Evolutionary conservation across 2,888 invertebrate species (phyloP), one percentile per base, ranked within the genome.

Genomic region (Drosophila paranaensis): DNA sequence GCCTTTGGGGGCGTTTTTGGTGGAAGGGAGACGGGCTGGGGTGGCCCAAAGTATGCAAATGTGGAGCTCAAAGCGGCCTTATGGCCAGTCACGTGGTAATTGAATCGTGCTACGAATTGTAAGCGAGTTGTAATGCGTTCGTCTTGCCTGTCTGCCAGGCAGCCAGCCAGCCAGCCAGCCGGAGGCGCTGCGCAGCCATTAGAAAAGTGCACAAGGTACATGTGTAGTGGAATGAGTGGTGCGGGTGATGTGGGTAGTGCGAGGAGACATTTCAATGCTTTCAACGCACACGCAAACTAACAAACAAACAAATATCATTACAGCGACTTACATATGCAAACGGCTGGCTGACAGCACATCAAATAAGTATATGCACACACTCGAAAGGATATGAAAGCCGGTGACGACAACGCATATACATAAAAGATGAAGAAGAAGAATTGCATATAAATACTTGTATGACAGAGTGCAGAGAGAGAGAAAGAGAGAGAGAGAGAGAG

Each of bases 351-450:
- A 77, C 88, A 82, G 69, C 77, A 83, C 64, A 87, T 57, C 56
- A 64, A 73, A 73, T 71, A 84, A 77, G 70, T 67, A 69, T 82
- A 77, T 88, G 81, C 74, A 79, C 74, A 85, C 74, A 85, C 81
- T 88, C 72, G 71, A 81, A 86, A 75, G 88, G 83, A 85, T 86
- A 86, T 88, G 86, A 86, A 82, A 88, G 83, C 60, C 83, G 68
- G 77, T 63, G 81, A 80, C 71, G 85, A 88, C 84, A 85, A 72
- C 77, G 83, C 70, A 74, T 77, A 88, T 85, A 88, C 86, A 85
- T 85, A 85, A 85, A 88, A 88, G 79, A 85, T 85, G 84, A 88
- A 82, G 81, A 88, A 85, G 79, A 82, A 71, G 86, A 88, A 88
- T 85, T 88, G 84, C 84, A 85, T 88, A 88, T 85, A 85, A 85